Percentiles rank a stretch among this genome's conserved stretches.
These are phyloP conservation scores for Myotis davidii DNA, from an alignment of 2,113 vertebrate species.

Conservation along the genomic window DNA sequence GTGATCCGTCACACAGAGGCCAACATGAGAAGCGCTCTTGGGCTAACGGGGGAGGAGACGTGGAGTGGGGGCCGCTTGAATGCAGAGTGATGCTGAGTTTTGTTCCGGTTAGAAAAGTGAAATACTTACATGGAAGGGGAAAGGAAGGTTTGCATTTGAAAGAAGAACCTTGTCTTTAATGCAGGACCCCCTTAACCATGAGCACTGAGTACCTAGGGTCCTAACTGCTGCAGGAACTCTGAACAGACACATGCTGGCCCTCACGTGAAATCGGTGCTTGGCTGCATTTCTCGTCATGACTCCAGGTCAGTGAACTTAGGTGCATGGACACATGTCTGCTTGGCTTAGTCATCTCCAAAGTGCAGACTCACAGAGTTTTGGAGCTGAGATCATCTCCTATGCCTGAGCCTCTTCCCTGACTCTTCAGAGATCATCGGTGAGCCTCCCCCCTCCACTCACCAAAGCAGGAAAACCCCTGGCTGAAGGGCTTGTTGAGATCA, in stretches of 20 bases:
- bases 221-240: neutral
- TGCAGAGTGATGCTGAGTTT: neutral
- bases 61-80: neutral
- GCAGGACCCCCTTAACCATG: neutral
- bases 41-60: neutral
- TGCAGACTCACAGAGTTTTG: constrained; percentile 19
- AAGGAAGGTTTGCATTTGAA: neutral
- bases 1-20: neutral
- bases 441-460: neutral
- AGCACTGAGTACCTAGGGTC: neutral
- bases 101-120: neutral
- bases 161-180: neutral
- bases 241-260: neutral
- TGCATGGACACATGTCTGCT: neutral
- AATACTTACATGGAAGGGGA: neutral
- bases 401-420: neutral
- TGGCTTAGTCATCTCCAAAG: constrained; percentile 2
- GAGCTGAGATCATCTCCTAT: neutral
- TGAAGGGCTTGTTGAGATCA: neutral
- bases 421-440: neutral
- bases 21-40: neutral
- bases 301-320: neutral
- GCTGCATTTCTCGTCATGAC: neutral
- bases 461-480: neutral
- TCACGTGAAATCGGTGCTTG: neutral